Base-by-base conservation (phyloP, 2,888 invertebrate species). In the Cecidostiba fungosa region DNA sequence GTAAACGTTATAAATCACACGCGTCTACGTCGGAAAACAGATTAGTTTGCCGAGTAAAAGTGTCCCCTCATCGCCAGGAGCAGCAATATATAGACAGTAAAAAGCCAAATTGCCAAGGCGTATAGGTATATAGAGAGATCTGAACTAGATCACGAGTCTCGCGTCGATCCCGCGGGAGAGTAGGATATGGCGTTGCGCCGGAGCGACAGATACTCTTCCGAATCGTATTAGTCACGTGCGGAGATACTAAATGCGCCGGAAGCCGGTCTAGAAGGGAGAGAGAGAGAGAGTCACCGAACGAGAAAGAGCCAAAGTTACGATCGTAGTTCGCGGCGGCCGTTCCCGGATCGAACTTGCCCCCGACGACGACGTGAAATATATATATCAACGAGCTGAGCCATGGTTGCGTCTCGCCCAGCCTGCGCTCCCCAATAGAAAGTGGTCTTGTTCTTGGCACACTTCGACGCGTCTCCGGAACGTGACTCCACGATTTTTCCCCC, bases 151-250 rank as follows among this genome's bases (percentile, higher is more conserved):
- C 70, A 12, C 36, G 77, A 66, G 32, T 69, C 66, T 23, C 39
- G 43, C 87, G 87, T 59, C 76, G 87, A 85, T 88, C 87, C 84
- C 79, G 36, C 82, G 70, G 39, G 70, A 36, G 43, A 23, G 14
- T 10, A 26, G 66, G 74, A 59, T 47, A 23, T 72, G 10, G 81
- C 50, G 54, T 39, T 72, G 8, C 29, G 39, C 23, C 16, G 70
- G 19, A 36, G 73, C 72, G 84, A 79, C 74, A 43, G 82, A 77
- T 85, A 62, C 72, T 79, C 72, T 84, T 83, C 76, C 82, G 85
- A 85, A 87, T 87, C 87, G 87, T 88, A 88, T 87, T 87, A 87
- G 87, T 88, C 87, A 87, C 87, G 87, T 87, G 85, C 85, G 87
- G 87, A 79, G 82, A 83, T 85, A 85, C 82, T 79, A 83, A 85